These are phyloP conservation scores for Gymnobelideus leadbeateri DNA, from an alignment of 2,113 vertebrate genomes.

Conservation along the genomic window DNA sequence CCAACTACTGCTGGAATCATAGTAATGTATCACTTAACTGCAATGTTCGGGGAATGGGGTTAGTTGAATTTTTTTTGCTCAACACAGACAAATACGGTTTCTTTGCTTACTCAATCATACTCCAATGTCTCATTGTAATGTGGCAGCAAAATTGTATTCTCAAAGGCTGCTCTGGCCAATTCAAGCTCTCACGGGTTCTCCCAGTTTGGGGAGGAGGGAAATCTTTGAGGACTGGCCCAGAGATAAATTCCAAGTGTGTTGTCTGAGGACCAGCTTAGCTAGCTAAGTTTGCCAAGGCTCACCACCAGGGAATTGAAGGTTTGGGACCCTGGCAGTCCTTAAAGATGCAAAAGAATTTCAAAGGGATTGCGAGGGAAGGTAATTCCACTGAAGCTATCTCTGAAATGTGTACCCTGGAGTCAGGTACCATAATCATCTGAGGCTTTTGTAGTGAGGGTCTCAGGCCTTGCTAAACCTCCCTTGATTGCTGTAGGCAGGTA, in stretches of 20 bases:
- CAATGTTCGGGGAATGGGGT: constrained; percentile 23
- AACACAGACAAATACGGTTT: constrained; percentile 29
- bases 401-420: not conserved
- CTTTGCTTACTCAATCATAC: not conserved
- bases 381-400: constrained; percentile 45
- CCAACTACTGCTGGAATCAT: not conserved
- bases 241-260: not conserved
- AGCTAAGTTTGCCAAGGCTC: not conserved
- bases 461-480: not conserved
- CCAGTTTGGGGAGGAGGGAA: not conserved
- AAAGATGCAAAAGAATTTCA: not conserved
- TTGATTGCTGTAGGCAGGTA: not conserved
- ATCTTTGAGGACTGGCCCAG: not conserved
- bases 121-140: not conserved
- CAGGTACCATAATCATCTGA: not conserved
- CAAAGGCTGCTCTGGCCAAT: not conserved
- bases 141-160: not conserved
- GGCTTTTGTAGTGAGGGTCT: not conserved
- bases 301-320: not conserved
- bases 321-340: not conserved
- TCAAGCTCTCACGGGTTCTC: not conserved
- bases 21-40: not conserved
- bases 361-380: not conserved
- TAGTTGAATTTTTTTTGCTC: constrained; percentile 35
- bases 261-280: not conserved